Base-by-base conservation (phyloP, 1,140 invertebrate species). In the Dufourea novaeangliae region DNA sequence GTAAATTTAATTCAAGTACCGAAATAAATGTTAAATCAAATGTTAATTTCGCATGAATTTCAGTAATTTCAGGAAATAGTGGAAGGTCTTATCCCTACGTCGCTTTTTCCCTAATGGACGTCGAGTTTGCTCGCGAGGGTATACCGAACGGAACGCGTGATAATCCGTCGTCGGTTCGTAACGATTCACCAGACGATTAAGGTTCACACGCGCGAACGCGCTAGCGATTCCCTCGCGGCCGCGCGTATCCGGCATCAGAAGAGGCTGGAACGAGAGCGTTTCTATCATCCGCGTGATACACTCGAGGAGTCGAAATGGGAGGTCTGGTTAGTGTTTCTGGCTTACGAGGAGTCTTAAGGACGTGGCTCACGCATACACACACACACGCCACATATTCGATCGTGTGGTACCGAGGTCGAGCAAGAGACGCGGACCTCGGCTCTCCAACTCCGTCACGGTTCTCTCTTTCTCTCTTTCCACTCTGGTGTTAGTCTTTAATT, bases 311-410 rank as follows among this genome's bases (percentile, higher is more conserved):
- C 78, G 72, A 84, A 82, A 77, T 71, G 70, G 76, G 78, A 73
- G 83, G 81, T 90, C 89, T 90, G 88, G 89, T 90, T 90, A 88
- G 77, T 90, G 87, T 90, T 89, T 86, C 86, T 84, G 69, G 70
- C 59, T n/a, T 78, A 81, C 78, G 82, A 88, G 81, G 82, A 87
- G 78, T 76, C 76, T 81, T 71, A 80, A 87, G 82, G 83, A 73
- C 74, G 74, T 56, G 37, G 25, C 57, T 57, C 68, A 34, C 62
- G 25, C 66, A 54, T 46, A 76, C 64, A 71, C 63, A 61, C 32
- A 27, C 57, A 50, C 41, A 32, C 46, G 34, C 34, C 34, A 37
- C 34, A 8, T 37, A 5, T 37, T 8, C 8, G 41, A 44, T 44
- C 34, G 27, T 27, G 32, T 29, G 39, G 52, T 52, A 63, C 61